Evolutionary conservation across 2,797 vertebrate genomes (phyloP).

Genomic region (Girardinus metallicus): DNA sequence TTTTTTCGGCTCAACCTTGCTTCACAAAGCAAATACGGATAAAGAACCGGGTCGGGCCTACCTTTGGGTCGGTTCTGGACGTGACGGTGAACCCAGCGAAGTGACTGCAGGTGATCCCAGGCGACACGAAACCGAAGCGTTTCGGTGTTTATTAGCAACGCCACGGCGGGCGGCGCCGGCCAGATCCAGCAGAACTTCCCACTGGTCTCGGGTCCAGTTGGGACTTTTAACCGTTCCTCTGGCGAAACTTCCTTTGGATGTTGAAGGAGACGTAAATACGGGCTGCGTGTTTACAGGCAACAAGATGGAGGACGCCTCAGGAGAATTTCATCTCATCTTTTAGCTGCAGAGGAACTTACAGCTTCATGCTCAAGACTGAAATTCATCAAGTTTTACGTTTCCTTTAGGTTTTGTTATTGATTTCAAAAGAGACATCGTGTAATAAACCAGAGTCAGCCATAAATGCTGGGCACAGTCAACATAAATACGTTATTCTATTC

Average conservation of each 20-base stretch:
- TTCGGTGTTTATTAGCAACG: neutral
- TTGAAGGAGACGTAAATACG: slow-evolving; percentile 67
- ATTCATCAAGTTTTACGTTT: neutral
- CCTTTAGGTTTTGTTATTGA: neutral
- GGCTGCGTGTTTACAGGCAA: slow-evolving; percentile 67
- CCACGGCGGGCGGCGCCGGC: neutral
- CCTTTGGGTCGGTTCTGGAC: slow-evolving; percentile 21
- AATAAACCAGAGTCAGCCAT: too few species aligned
- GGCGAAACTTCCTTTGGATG: neutral
- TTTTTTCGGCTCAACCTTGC: neutral
- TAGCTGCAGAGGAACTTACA: neutral
- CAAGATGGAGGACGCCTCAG: slow-evolving; percentile 28
- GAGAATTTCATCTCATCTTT: neutral
- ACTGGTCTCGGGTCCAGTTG: neutral
- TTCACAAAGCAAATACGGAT: neutral
- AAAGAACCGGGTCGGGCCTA: slow-evolving; percentile 18
- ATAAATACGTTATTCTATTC: too few species aligned
- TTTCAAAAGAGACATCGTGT: too few species aligned
- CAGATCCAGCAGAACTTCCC: neutral
- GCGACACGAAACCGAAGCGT: neutral
- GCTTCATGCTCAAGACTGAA: neutral
- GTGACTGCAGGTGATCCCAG: slow-evolving; percentile 18
- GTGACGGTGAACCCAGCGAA: slow-evolving; percentile 10
- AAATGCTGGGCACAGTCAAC: too few species aligned
- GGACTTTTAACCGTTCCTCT: neutral